Conservation (phyloP, 2,113 vertebrate species). For the Oncorhynchus mykiss region DNA sequence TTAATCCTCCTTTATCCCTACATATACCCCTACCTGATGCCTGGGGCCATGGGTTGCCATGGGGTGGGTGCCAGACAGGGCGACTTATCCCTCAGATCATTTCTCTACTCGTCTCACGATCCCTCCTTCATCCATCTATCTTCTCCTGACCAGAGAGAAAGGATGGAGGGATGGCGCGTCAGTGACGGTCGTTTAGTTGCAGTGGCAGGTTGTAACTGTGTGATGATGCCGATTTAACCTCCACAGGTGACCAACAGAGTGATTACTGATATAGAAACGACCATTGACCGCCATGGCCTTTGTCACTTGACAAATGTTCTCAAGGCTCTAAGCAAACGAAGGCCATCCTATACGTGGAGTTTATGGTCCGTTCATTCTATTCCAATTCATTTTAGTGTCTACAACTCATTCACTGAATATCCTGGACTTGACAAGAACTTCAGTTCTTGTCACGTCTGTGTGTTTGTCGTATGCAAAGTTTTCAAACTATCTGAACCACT, state of each 20-base stretch:
- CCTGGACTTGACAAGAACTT: too few species aligned
- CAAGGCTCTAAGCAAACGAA: too few species aligned
- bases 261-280: too few species aligned
- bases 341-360: too few species aligned
- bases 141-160: constrained; percentile 3
- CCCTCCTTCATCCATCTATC: background rate
- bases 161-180: constrained; percentile 7
- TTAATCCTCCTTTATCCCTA: constrained; percentile 10
- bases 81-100: background rate
- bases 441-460: too few species aligned
- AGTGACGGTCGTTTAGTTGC: constrained; percentile 31
- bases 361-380: too few species aligned
- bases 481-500: background rate
- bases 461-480: too few species aligned
- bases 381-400: too few species aligned
- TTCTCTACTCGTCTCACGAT: background rate
- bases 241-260: background rate
- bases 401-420: too few species aligned
- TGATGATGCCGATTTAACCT: background rate
- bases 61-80: background rate
- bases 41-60: constrained; percentile 13
- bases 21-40: constrained; percentile 26
- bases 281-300: too few species aligned
- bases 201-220: constrained; percentile 46
- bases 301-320: too few species aligned